Base-by-base conservation (phyloP, 2,113 vertebrate species). In the Egretta garzetta region DNA sequence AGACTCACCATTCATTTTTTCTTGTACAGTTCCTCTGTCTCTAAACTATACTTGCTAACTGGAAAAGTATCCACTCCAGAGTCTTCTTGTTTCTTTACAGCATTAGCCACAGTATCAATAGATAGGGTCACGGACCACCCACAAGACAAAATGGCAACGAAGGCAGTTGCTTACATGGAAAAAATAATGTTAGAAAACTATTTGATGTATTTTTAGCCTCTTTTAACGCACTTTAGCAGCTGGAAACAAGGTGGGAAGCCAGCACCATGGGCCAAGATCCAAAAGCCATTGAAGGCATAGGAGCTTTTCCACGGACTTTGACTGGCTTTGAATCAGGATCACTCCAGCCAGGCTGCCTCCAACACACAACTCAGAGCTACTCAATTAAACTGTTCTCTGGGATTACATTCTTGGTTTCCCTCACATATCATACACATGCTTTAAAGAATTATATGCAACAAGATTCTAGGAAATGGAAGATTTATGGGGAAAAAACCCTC, bases 231-330 rank as follows among this genome's bases (percentile, higher is more conserved):
- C 43, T 96, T 85, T 19, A 92, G 92, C 96, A 95, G 94, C 94
- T 97, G 91, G 86, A 94, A 90, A 49, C 64, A 92, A 95, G 89
- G 91, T 88, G 84, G 93, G 87, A 47, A 88, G 93, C 32, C 95
- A 94, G 82, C 43, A 49, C 12, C 0, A 0, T 4, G 55, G 39
- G 96, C 94, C 74, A 64, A 72, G 75, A 58, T 91, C 92, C 80
- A 94, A 89, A 79, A 91, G 11, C 19, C 81, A 58, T 18, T 18
- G 75, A 95, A 95, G 49, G 59, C 56, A 63, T 3, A 14, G n/a
- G 47, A 88, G 63, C 24, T 95, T 87, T 94, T 96, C 93, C 86
- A 41, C 19, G 73, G 92, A 50, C 24, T 74, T 45, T 11, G 56
- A 41, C 15, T 56, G 67, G 58, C 71, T 92, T 63, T 53, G 79